phyloP scores from a whole-genome alignment of 2,113 vertebrate genomes.

The Xiphorhynchus elegans region DNA sequence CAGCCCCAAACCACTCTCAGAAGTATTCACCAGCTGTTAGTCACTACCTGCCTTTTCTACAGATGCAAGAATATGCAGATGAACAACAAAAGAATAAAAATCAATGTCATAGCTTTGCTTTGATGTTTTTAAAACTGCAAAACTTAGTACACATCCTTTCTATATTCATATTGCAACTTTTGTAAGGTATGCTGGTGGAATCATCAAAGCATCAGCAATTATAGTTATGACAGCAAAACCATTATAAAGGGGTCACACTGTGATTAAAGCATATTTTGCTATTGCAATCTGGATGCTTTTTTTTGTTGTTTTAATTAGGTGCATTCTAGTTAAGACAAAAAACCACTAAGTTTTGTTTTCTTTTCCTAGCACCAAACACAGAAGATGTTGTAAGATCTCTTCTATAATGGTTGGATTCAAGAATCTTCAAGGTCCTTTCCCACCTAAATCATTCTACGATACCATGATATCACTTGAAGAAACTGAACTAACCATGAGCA shows the following conservation, averaged over 20 bases:
- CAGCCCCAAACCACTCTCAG: background rate
- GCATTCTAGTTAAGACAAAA: background rate
- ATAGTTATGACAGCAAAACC: slow-evolving; percentile 2
- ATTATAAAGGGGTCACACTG: background rate
- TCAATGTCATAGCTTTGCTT: background rate
- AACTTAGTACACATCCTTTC: background rate
- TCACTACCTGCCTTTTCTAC: background rate
- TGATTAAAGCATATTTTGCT: slow-evolving; percentile 27
- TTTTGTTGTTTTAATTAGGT: slow-evolving; percentile 7
- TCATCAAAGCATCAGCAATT: slow-evolving; percentile 41
- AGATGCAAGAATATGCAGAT: background rate
- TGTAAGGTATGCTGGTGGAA: background rate
- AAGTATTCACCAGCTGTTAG: background rate
- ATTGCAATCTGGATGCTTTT: background rate
- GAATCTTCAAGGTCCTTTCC: background rate
- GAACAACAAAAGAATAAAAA: background rate
- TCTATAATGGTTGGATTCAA: background rate
- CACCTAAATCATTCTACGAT: background rate
- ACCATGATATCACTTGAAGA: background rate
- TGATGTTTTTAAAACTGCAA: background rate
- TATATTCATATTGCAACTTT: background rate
- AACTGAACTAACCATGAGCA: background rate
- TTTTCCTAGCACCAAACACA: background rate
- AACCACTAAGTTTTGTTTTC: background rate
- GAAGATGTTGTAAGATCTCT: background rate